These are phyloP conservation scores for Tetragonula clypearis DNA, from an alignment of 1,140 invertebrate species.

Conservation along the genomic window DNA sequence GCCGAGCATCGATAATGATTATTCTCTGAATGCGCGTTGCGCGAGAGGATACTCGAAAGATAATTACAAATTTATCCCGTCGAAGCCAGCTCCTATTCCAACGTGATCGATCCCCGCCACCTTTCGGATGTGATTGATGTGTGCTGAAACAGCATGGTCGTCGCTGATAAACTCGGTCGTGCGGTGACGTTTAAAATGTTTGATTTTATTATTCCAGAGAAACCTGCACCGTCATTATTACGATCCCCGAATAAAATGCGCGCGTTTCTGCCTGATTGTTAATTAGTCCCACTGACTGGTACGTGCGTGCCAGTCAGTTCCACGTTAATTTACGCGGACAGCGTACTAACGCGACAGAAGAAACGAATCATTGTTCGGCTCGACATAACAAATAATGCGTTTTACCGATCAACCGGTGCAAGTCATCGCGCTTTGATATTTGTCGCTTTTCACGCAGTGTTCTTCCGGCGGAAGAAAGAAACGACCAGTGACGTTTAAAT, in stretches of 20 bases:
- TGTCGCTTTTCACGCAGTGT: neutral
- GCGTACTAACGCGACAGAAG: no score
- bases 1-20: slow-evolving; percentile 5
- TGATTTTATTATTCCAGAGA: slow-evolving; percentile 14
- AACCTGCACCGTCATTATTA: neutral
- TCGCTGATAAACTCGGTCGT: slow-evolving; percentile 33
- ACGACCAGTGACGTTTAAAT: no score
- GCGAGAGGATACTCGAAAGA: slow-evolving; percentile 49
- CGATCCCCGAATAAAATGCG: neutral
- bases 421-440: neutral
- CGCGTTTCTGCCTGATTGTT: neutral
- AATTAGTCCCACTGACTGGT: neutral
- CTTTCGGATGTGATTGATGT: slow-evolving; percentile 96
- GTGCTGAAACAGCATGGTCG: slow-evolving; percentile 85
- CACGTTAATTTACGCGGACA: neutral
- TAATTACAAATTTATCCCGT: slow-evolving; percentile 96
- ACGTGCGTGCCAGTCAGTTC: neutral
- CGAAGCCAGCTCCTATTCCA: slow-evolving; percentile 93
- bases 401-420: neutral
- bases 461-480: neutral
- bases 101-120: slow-evolving; percentile 94
- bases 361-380: neutral
- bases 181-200: slow-evolving; percentile 1
- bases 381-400: neutral
- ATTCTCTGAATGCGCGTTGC: slow-evolving; percentile 48